A percentile compares a stretch with the other conserved stretches of the same genome.
These are phyloP conservation scores for Pectinophora gossypiella DNA, from an alignment of 1,140 invertebrate species.

Conservation along the genomic window DNA sequence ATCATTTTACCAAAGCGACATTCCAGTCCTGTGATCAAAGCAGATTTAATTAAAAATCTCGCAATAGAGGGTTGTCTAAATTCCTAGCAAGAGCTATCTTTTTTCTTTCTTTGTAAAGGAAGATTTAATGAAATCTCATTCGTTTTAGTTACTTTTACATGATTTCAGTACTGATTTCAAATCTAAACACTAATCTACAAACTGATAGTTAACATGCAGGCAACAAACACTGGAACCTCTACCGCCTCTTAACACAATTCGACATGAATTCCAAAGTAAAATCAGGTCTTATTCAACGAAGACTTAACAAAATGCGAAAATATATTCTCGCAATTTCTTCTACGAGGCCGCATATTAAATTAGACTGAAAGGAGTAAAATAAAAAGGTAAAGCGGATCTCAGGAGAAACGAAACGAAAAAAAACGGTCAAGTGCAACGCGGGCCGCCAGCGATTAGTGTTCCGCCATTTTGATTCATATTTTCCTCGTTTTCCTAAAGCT, in stretches of 20 bases:
- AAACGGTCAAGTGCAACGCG: constrained; percentile 22
- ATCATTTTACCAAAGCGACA: constrained; percentile 54
- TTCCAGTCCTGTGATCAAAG: constrained; percentile 61
- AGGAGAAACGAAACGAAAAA: constrained; percentile 28
- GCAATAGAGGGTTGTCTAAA: constrained; percentile 58
- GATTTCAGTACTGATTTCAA: too few species aligned
- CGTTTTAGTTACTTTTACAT: constrained; percentile 25
- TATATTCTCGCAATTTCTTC: constrained; percentile 44
- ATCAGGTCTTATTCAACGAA: constrained; percentile 32
- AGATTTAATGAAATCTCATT: constrained; percentile 54
- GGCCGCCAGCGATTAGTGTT: constrained; percentile 21
- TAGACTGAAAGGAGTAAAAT: constrained; percentile 51
- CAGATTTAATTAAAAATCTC: constrained; percentile 64
- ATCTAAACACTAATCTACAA: too few species aligned
- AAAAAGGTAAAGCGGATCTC: constrained; percentile 47
- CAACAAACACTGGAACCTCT: not conserved
- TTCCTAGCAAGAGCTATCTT: constrained; percentile 49
- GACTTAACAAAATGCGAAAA: constrained; percentile 40
- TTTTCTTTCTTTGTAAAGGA: constrained; percentile 42
- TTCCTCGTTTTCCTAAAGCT: constrained; percentile 1
- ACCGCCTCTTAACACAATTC: constrained; percentile 13
- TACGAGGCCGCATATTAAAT: constrained; percentile 49
- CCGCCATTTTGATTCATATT: constrained; percentile 7
- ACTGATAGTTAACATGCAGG: not conserved
- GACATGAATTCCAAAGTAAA: constrained; percentile 22